Conservation (phyloP, 2,113 vertebrate species). For the Sapayoa aenigma region DNA sequence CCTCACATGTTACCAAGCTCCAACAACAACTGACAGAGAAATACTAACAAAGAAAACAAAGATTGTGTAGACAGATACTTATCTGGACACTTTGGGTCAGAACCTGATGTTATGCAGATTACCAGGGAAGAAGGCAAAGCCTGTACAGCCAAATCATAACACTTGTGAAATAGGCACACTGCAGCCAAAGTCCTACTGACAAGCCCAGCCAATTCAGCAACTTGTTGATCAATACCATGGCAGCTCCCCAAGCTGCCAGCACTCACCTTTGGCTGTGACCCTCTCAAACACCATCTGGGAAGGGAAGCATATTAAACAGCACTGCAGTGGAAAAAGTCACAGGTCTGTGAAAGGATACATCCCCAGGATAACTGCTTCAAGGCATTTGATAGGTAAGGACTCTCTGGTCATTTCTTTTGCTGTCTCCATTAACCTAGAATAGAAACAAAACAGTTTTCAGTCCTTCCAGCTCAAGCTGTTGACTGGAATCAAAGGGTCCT, state of each 20-base stretch:
- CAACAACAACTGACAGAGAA: neutral
- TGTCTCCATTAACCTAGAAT: constrained; percentile 92
- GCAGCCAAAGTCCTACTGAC: neutral
- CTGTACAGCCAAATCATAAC: neutral
- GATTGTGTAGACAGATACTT: neutral
- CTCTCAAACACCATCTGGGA: neutral
- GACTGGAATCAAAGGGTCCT: neutral
- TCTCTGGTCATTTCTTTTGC: constrained; percentile 95
- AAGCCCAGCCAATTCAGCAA: neutral
- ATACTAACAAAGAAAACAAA: neutral
- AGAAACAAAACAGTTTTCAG: constrained; percentile 34
- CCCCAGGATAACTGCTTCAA: constrained; percentile 96
- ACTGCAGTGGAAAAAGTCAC: neutral
- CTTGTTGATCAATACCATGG: neutral
- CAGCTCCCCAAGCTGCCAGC: neutral
- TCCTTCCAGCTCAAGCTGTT: neutral
- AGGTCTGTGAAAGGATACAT: constrained; percentile 88
- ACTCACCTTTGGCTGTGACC: neutral
- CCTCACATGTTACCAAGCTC: neutral
- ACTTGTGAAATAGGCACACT: neutral
- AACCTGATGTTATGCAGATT: neutral
- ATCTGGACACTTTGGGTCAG: neutral
- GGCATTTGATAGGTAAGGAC: constrained; percentile 97
- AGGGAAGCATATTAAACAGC: neutral
- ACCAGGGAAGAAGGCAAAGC: neutral